A percentile compares a stretch with the other conserved stretches of the same genome.
phyloP scores from a whole-genome alignment of 2,888 invertebrate species.

The Athetis lepigone region DNA sequence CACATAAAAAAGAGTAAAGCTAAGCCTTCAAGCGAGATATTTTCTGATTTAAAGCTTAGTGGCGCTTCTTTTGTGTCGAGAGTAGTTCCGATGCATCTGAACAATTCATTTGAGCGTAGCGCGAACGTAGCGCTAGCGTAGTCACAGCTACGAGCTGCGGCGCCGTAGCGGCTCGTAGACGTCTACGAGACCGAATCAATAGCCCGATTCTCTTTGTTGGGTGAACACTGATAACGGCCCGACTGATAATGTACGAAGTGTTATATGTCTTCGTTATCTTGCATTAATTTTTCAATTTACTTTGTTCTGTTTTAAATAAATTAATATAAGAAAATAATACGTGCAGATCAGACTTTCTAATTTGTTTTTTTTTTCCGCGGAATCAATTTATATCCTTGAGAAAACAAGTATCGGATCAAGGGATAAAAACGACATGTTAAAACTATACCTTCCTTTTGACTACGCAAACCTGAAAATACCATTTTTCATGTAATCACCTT shows the following conservation, averaged over 20 bases:
- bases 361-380: too few relatives aligned
- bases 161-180: constrained; percentile 46
- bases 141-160: constrained; percentile 34
- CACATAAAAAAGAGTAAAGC: neutral
- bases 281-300: too few relatives aligned
- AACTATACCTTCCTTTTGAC: too few relatives aligned
- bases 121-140: constrained; percentile 19
- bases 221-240: constrained; percentile 29
- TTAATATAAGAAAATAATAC: too few relatives aligned
- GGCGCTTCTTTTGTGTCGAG: neutral
- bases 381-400: too few relatives aligned
- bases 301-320: too few relatives aligned
- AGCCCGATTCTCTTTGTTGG: constrained; percentile 34
- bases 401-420: too few relatives aligned
- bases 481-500: too few relatives aligned
- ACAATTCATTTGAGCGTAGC: constrained; percentile 5
- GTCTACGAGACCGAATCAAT: constrained; percentile 57
- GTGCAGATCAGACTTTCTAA: too few relatives aligned
- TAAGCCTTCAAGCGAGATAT: neutral
- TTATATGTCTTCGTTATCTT: too few relatives aligned
- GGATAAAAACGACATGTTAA: too few relatives aligned
- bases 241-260: constrained; percentile 41
- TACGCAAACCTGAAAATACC: too few relatives aligned
- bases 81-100: constrained; percentile 1
- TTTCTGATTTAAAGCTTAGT: neutral